Conservation (phyloP, 2,888 invertebrate species). For the Epistrophe grossulariae region DNA sequence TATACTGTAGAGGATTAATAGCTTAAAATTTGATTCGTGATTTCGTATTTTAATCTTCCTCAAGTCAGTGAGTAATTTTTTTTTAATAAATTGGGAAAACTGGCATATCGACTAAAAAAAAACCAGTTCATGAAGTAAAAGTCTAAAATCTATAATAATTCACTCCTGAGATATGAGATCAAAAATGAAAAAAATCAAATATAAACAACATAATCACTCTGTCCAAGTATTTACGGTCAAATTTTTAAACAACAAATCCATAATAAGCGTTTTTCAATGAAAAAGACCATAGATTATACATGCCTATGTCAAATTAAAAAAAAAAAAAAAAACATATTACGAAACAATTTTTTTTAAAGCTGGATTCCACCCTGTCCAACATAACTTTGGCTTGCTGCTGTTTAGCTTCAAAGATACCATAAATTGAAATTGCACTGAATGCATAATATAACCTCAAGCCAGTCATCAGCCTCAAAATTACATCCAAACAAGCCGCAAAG, state of each 20-base stretch:
- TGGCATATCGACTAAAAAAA: no score
- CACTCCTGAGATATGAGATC: no score
- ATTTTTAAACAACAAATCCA: slow-evolving; percentile 7
- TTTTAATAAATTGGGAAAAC: no score
- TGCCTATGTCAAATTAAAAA: not conserved
- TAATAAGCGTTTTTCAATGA: slow-evolving; percentile 15
- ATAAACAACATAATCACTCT: slow-evolving; percentile 20
- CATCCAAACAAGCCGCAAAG: slow-evolving; percentile 40
- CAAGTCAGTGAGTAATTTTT: no score
- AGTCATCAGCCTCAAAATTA: slow-evolving; percentile 59
- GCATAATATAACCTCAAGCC: slow-evolving; percentile 55
- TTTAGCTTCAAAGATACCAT: slow-evolving; percentile 15
- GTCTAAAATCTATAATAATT: not conserved
- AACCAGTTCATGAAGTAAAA: not conserved
- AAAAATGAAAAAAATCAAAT: not conserved
- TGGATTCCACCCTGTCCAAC: slow-evolving; percentile 45
- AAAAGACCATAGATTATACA: slow-evolving; percentile 2
- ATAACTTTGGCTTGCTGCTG: slow-evolving; percentile 43
- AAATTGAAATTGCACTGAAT: slow-evolving; percentile 43
- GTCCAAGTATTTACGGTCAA: slow-evolving; percentile 26
- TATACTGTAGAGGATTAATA: no score
- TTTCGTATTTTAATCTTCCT: no score
- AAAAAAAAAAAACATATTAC: slow-evolving; percentile 17
- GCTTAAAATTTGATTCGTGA: no score
- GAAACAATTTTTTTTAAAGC: slow-evolving; percentile 22